Conservation (phyloP, 2,113 vertebrate genomes). For the Elachura formosa region DNA sequence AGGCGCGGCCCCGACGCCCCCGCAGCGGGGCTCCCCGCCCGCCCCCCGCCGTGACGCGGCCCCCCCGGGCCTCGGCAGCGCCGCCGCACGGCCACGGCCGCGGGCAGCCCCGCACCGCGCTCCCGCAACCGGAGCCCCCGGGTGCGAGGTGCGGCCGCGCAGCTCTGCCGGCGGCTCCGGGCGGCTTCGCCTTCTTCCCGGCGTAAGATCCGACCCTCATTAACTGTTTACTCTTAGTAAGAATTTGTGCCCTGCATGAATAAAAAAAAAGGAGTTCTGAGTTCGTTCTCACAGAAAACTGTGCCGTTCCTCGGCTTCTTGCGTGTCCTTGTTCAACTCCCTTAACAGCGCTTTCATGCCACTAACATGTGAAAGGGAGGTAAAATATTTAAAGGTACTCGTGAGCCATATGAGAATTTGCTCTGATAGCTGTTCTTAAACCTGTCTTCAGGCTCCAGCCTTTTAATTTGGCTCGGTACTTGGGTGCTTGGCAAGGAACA, state of each 20-base stretch:
- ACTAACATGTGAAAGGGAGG: neutral
- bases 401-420: neutral
- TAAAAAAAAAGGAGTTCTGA: neutral
- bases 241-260: neutral
- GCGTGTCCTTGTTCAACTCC: neutral
- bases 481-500: neutral
- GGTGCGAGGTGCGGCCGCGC: neutral
- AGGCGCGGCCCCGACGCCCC: no score
- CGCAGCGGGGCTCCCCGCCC: no score
- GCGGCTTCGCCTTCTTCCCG: neutral
- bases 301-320: accelerated
- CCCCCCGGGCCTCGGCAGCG: neutral
- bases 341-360: neutral
- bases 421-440: neutral
- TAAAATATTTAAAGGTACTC: neutral
- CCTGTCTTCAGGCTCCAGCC: neutral
- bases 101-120: no score
- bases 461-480: neutral
- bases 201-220: neutral
- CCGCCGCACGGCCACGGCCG: neutral
- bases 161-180: neutral
- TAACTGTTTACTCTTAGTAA: neutral
- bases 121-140: neutral
- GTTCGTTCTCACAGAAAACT: accelerated
- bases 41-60: no score